Base-by-base conservation (phyloP, 2,797 vertebrate species). In the Dryobates pubescens region DNA sequence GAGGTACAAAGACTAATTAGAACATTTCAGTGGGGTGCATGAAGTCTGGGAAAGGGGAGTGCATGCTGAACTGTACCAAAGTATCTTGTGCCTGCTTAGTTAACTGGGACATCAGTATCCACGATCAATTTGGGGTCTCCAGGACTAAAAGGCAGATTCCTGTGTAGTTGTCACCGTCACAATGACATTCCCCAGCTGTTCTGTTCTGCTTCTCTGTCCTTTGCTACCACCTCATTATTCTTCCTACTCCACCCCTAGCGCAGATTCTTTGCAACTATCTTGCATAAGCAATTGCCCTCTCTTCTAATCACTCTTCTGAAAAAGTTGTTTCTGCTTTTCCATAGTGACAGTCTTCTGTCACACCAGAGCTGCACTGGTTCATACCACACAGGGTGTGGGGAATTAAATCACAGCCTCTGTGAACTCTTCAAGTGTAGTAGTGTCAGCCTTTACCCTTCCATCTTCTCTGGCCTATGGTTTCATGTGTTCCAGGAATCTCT, bases 311-410 rank as follows among this genome's bases (percentile, higher is more conserved):
- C 51, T 45, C 41, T n/a, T 26, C 32, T 41, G 53, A 32, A 74
- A 49, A 57, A 86, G 51, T 54, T 53, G n/a, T 13, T 62, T 17
- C 30, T 85, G 0, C 7, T 83, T 72, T 51, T 63, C 74, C 36
- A 69, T n/a, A 13, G 30, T 30, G 43, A 38, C 38, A 23, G 27
- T 45, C 63, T 34, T 11, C 10, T 79, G 36, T 47, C 58, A 36
- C 30, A 62, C 22, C 41, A 56, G 78, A 76, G 67, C 64, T 86
- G 54, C 6, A 1, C 54, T 10, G 43, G n/a, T 45, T 68, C 45
- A 3, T 7, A 62, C 19, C n/a, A 26, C 0, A 2, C 0, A 26
- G n/a, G 17, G 23, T 59, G 29, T 2, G 0, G 47, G 53, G 53
- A 43, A 49, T 27, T 27, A 18, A 72, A 23, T 49, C 56, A 7